phyloP scores from a whole-genome alignment of 2,888 invertebrate genomes.

The Troides helena region DNA sequence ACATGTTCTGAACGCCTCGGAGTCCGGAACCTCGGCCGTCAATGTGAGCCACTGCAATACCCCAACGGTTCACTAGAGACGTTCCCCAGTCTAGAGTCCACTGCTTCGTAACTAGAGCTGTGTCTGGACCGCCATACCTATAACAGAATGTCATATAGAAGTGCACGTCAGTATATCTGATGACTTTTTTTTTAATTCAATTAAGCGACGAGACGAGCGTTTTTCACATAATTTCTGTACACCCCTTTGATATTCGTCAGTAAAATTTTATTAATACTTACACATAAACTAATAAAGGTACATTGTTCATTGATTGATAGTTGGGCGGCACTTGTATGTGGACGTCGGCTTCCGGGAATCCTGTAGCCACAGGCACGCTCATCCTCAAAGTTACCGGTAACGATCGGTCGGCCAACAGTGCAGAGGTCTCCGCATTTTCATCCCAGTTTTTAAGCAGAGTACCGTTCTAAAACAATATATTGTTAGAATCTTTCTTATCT shows the following conservation, averaged over 20 bases:
- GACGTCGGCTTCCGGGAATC: conserved; percentile 85
- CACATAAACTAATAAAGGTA: conserved; percentile 92
- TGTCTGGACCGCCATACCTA: conserved; percentile 96
- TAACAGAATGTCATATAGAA: conserved; percentile 2
- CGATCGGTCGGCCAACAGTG: conserved; percentile 66
- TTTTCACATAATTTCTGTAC: too few relatives aligned
- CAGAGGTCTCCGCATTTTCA: conserved; percentile 79
- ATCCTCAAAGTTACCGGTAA: conserved; percentile 82
- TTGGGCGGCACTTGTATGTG: conserved; percentile 87
- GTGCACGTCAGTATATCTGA: not conserved
- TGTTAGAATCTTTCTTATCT: not conserved
- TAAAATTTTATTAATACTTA: conserved; percentile 70
- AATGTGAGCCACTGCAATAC: conserved; percentile 92
- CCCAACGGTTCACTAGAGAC: conserved; percentile 90
- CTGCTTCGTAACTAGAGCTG: conserved; percentile 89
- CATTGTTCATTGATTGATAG: conserved; percentile 84
- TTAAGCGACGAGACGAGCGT: too few relatives aligned
- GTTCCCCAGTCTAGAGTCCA: conserved; percentile 93
- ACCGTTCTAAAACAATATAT: conserved; percentile 53
- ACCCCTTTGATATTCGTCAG: too few relatives aligned
- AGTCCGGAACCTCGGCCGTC: conserved; percentile 95
- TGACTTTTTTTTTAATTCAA: too few relatives aligned
- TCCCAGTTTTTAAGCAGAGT: conserved; percentile 81
- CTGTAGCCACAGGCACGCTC: conserved; percentile 83
- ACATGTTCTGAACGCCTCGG: conserved; percentile 90